Base-by-base conservation (phyloP, 2,797 vertebrate genomes). In the Brachyrhaphis roseni region DNA sequence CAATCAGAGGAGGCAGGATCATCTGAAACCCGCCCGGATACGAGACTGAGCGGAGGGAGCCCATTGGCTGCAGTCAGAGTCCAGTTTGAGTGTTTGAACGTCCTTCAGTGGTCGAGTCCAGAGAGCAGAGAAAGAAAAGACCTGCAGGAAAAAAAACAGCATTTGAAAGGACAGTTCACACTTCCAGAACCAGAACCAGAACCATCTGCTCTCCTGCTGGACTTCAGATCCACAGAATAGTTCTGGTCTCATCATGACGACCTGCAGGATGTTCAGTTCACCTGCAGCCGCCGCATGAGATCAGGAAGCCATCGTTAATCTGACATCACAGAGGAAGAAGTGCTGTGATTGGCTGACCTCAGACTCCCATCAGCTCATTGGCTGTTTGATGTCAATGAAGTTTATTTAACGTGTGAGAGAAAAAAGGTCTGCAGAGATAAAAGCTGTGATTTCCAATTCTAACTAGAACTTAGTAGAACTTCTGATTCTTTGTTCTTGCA, bases 1-100 rank as follows among this genome's bases (percentile, higher is more conserved):
- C 88, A 87, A 88, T 88, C 82, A 71, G 82, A 81, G 80, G 88
- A 90, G 87, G 87, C 82, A 41, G 91, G 93, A 91, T 91, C 91
- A 91, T 91, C 90, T 91, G 90, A 92, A 91, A 93, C 85, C 87
- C 87, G 57, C 85, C 86, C 5, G 6, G 73, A 83, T 57, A 81
- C 83, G 70, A 82, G 82, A 83, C 82, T 66, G 83, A 90, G 79
- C 53, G 1, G 43, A 89, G 78, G 77, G 45, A 83, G 83, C 89
- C 49, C 88, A 93, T 84, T 89, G 90, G 91, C 84, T 82, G 87
- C 70, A 46, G 81, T 79, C 77, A 53, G 78, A 82, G 75, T 83
- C 78, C 84, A 84, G 79, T 78, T 39, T 36, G 41, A 80, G 41
- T 28, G 55, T 76, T 84, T 79, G 76, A 82, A 78, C 16, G 74